Percentiles rank a stretch among this genome's conserved stretches.
Conservation (phyloP, 35 echinoderm and acorn worm genomes). For the Stichopus chloronotus region DNA sequence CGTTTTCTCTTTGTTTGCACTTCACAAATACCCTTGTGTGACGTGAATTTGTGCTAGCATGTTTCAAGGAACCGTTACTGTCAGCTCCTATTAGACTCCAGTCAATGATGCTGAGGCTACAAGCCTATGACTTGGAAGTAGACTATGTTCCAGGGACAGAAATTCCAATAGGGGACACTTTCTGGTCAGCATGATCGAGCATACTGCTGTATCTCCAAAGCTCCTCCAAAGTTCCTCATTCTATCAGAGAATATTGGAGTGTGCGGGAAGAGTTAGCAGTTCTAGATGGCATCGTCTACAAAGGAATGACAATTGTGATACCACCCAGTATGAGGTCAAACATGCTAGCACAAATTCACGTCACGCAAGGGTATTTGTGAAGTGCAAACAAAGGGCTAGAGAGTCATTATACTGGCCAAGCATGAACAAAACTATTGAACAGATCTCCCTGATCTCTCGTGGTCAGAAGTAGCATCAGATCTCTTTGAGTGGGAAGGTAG, state of each 20-base stretch:
- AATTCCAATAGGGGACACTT: conserved; percentile 69
- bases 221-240: conserved; percentile 51
- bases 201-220: conserved; percentile 73
- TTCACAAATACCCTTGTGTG: conserved; percentile 72
- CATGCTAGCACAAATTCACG: conserved; percentile 56
- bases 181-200: conserved; percentile 60
- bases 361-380: conserved; percentile 68
- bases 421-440: conserved; percentile 17
- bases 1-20: conserved; percentile 55
- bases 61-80: conserved; percentile 65
- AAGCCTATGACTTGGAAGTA: conserved; percentile 72
- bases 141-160: conserved; percentile 58
- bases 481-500: conserved; percentile 54
- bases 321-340: conserved; percentile 59
- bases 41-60: conserved; percentile 60
- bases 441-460: conserved; percentile 48
- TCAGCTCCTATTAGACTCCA: conserved; percentile 83
- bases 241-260: conserved; percentile 73
- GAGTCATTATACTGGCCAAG: conserved; percentile 51
- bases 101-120: conserved; percentile 69
- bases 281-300: conserved; percentile 69
- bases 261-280: conserved; percentile 71
- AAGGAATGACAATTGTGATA: conserved; percentile 69
- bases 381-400: conserved; percentile 53
- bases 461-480: conserved; percentile 65